Conservation (phyloP, 2,888 invertebrate species). For the Drosophila leonis region DNA sequence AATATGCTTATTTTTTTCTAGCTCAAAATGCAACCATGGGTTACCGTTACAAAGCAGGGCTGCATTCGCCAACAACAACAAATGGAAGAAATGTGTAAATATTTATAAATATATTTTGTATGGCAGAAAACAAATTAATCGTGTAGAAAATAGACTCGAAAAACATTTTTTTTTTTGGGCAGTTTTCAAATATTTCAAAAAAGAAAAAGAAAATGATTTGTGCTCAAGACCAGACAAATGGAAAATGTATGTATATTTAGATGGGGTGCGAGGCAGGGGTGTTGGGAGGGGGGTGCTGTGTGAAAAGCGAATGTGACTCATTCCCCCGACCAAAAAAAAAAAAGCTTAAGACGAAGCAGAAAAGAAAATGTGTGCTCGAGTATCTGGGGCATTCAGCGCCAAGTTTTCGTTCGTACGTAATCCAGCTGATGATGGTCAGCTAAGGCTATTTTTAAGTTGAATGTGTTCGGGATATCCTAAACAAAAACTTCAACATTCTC, state of each 20-base stretch:
- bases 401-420: conserved; percentile 49
- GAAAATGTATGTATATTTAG: conserved; percentile 31
- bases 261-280: neutral
- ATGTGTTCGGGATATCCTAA: conserved; percentile 34
- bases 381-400: conserved; percentile 51
- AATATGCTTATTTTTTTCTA: conserved; percentile 25
- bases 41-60: conserved; percentile 42
- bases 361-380: conserved; percentile 38
- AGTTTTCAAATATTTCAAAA: conserved; percentile 42
- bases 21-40: conserved; percentile 31
- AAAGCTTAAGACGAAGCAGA: neutral
- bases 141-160: conserved; percentile 13
- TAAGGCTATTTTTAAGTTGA: conserved; percentile 44
- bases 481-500: conserved; percentile 8
- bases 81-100: neutral
- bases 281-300: neutral
- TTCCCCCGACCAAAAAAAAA: conserved; percentile 14
- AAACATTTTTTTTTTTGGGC: conserved; percentile 22
- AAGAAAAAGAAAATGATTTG: conserved; percentile 19
- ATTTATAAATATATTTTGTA: conserved; percentile 9
- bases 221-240: conserved; percentile 36
- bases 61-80: conserved; percentile 21
- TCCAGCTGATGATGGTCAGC: conserved; percentile 38
- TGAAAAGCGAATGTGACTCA: conserved; percentile 41
- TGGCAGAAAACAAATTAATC: conserved; percentile 8